These are phyloP conservation scores for Octodonta nipae DNA, from an alignment of 2,888 invertebrate genomes.

Conservation along the genomic window DNA sequence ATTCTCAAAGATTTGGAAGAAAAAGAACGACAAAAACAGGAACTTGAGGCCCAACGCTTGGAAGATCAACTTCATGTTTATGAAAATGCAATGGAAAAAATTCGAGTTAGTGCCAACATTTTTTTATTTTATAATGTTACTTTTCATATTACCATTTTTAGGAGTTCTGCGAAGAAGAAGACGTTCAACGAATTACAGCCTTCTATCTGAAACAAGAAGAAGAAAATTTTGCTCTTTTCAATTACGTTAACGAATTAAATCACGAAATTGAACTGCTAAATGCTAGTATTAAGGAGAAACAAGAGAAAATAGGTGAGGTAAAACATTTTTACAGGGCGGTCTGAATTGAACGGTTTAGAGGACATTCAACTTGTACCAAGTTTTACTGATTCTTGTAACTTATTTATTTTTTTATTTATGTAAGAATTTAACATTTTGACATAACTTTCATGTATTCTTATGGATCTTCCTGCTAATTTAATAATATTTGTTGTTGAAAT, in stretches of 20 bases:
- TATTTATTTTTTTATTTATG: no score
- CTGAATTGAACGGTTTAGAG: no score
- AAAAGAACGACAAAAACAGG: slow-evolving; percentile 57
- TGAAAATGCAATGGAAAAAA: slow-evolving; percentile 59
- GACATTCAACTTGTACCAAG: no score
- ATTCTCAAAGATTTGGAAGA: slow-evolving; percentile 61
- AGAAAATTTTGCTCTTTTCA: slow-evolving; percentile 82
- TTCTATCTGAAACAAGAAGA: slow-evolving; percentile 75
- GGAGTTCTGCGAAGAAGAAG: slow-evolving; percentile 41
- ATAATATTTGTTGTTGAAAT: no score
- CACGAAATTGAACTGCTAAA: slow-evolving; percentile 64
- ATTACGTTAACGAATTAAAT: slow-evolving; percentile 81
- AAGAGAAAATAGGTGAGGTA: slow-evolving; percentile 51
- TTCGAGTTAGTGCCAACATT: no score
- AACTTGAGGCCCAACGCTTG: slow-evolving; percentile 52
- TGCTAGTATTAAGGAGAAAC: slow-evolving; percentile 50
- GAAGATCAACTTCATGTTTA: slow-evolving; percentile 60
- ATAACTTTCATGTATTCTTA: no score
- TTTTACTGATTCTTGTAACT: no score
- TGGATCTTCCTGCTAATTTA: no score
- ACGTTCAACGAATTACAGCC: slow-evolving; percentile 54
- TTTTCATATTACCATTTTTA: slow-evolving; percentile 20
- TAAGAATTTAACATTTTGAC: no score
- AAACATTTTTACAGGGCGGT: no score
- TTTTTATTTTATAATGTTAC: no score